Evolutionary conservation across 2,113 vertebrate genomes (phyloP), one percentile per base, ranked within the genome.

Genomic region (Desmodus rotundus): DNA sequence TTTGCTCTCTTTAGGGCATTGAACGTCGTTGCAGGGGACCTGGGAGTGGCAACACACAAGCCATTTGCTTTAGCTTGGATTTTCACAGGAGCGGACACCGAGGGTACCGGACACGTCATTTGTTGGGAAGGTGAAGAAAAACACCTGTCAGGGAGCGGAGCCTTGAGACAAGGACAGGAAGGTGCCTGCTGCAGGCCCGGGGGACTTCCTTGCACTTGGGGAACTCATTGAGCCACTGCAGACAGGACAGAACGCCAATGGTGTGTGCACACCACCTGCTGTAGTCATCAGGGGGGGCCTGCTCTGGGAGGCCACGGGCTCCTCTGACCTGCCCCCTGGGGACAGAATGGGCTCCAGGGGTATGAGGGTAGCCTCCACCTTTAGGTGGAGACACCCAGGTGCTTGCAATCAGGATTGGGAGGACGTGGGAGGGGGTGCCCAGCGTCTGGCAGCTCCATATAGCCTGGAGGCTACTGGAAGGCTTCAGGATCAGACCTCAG

Each of bases 111-210:
- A 65, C 68, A 68, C 6, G 4, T 16, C 28, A 6, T 73, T 91
- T 72, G n/a, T 41, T 91, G 56, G 15, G 20, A 26, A 54, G 10
- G 11, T 28, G 61, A 95, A 96, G 43, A 26, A 63, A 86, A 73
- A 43, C 20, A 63, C 17, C 31, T 13, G 7, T 61, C 4, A 0
- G 13, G 22, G 36, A 65, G 41, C 19, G n/a, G 41, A 45, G 13
- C 38, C 26, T 11, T 16, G 26, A 83, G 38, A 76, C 7, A 15
- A 47, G 38, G 19, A 9, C 43, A 89, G 11, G 54, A 87, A 63
- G n/a, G 16, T 0, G 9, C 16, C 11, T 0, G 0, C 24, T 33
- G 33, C 4, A 3, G 5, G 22, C 28, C 3, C 0, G 2, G 7
- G 16, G 13, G 20, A 15, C 47, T 41, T 26, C 11, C 45, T 67